Conservation (phyloP, 2,797 vertebrate genomes). For the Hyperoplus immaculatus region DNA sequence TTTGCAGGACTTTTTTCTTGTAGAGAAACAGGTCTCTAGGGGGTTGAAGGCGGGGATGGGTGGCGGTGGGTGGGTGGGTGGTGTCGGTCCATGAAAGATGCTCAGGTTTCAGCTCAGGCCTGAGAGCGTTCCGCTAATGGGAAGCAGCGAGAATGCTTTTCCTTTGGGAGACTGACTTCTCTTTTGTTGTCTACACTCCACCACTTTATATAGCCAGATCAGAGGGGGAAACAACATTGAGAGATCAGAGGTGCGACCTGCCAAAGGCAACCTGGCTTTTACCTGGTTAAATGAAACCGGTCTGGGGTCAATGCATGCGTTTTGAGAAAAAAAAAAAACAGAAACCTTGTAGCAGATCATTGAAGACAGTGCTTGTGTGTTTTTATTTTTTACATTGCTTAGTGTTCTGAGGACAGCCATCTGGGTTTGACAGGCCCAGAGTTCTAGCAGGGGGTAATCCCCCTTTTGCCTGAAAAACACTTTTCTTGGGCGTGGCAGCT, state of each 20-base stretch:
- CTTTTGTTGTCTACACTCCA: constrained; percentile 67
- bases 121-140: constrained; percentile 67
- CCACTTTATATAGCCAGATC: constrained; percentile 61
- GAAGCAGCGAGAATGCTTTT: constrained; percentile 68
- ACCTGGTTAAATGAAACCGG: constrained; percentile 67
- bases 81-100: constrained; percentile 73
- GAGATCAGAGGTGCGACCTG: constrained; percentile 64
- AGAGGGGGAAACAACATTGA: constrained; percentile 35
- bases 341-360: constrained; percentile 16
- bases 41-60: constrained; percentile 66
- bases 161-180: constrained; percentile 57
- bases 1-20: constrained; percentile 66
- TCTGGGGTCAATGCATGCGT: constrained; percentile 24
- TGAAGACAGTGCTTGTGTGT: constrained; percentile 26
- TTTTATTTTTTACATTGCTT: constrained; percentile 10
- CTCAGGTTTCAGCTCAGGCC: constrained; percentile 76
- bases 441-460: constrained; percentile 54
- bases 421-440: constrained; percentile 48
- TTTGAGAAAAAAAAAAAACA: constrained; percentile 39
- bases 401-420: constrained; percentile 51
- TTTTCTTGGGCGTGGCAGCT: constrained; percentile 87
- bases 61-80: constrained; percentile 70
- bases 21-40: constrained; percentile 66
- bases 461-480: constrained; percentile 79
- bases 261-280: constrained; percentile 45